Percentiles rank a stretch among this genome's conserved stretches.
Conservation (phyloP, 2,797 vertebrate species). For the Scarus forsteni region DNA sequence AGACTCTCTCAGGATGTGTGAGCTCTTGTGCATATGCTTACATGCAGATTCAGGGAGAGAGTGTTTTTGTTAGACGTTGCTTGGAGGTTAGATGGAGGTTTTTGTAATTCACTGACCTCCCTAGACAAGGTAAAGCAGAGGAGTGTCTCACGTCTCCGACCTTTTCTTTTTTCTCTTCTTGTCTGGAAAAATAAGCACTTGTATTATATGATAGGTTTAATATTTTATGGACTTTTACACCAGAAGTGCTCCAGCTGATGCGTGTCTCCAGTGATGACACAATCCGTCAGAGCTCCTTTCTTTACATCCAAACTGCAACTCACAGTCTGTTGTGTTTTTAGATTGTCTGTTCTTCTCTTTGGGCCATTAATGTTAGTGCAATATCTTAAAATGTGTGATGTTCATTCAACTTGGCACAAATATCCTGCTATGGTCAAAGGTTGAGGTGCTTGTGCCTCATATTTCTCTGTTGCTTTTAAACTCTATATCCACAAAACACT, state of each 20-base stretch:
- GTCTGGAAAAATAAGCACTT: constrained; percentile 3
- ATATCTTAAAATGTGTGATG: too few species aligned
- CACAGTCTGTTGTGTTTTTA: neutral
- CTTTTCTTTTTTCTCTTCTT: neutral
- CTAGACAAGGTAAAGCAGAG: constrained; percentile 2
- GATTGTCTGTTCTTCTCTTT: too few species aligned
- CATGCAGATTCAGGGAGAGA: neutral
- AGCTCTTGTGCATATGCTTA: neutral
- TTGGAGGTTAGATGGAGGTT: neutral
- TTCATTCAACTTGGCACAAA: too few species aligned
- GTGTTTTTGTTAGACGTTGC: neutral
- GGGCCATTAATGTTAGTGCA: too few species aligned
- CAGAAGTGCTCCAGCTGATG: constrained; percentile 20
- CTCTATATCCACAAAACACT: too few species aligned
- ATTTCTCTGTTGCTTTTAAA: too few species aligned
- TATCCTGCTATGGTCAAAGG: too few species aligned
- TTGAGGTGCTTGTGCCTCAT: too few species aligned
- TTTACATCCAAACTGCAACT: neutral
- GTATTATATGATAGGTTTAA: constrained; percentile 23
- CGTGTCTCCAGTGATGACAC: constrained; percentile 8
- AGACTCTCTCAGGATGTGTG: constrained; percentile 1
- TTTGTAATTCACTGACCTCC: constrained; percentile 26
- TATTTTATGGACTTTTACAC: constrained; percentile 18
- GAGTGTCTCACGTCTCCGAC: neutral
- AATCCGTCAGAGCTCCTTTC: constrained; percentile 3